Evolutionary conservation across 2,888 invertebrate species (phyloP).

Genomic region (Leucoptera coffeella): DNA sequence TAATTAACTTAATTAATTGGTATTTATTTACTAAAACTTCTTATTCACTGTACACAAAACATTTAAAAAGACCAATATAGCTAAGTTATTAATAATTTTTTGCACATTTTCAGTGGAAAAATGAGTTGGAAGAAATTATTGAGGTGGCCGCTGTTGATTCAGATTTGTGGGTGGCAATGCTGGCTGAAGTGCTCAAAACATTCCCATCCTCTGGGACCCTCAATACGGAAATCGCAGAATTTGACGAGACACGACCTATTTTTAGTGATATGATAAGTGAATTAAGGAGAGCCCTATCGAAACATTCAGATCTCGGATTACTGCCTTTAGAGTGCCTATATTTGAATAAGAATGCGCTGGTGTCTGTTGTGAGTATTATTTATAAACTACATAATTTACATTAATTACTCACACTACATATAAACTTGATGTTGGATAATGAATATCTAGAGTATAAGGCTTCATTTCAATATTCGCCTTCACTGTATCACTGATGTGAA

Average conservation of each 20-base stretch:
- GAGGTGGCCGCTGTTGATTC: constrained; percentile 89
- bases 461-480: too few species aligned
- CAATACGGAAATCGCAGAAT: constrained; percentile 81
- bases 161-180: constrained; percentile 96
- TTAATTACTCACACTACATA: too few species aligned
- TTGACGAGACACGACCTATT: constrained; percentile 84
- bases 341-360: constrained; percentile 86
- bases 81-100: too few species aligned
- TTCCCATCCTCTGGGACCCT: constrained; percentile 85
- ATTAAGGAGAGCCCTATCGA: constrained; percentile 71
- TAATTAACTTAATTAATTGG: too few species aligned
- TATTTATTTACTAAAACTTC: too few species aligned
- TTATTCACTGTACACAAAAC: too few species aligned
- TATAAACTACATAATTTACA: constrained; percentile 3
- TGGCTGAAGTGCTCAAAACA: constrained; percentile 91
- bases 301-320: constrained; percentile 80
- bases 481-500: too few species aligned
- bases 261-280: constrained; percentile 87
- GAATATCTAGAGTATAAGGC: too few species aligned
- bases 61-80: too few species aligned
- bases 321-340: constrained; percentile 94
- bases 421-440: too few species aligned
- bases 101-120: constrained; percentile 83
- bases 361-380: constrained; percentile 64
- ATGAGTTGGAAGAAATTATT: constrained; percentile 89